Base-by-base conservation (phyloP, 2,113 vertebrate genomes). In the Thomomys bottae region DNA sequence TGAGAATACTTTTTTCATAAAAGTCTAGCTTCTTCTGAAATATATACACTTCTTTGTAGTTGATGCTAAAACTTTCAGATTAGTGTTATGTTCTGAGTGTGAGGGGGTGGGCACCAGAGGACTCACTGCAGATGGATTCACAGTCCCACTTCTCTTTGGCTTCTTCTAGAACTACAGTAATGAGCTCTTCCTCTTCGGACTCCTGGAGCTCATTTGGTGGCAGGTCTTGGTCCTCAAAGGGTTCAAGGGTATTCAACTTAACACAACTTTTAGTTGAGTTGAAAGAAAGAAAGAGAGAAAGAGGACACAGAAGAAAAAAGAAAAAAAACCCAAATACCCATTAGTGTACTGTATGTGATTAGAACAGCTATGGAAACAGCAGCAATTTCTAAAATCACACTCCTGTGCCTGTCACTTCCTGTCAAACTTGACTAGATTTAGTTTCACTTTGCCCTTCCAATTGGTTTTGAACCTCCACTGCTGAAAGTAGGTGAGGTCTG, bases 71-170 rank as follows among this genome's bases (percentile, higher is more conserved):
- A 72, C 61, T 75, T 81, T 40, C 72, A 94, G 88, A 94, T 90
- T 17, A 30, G 34, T 90, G 6, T 7, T 67, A 76, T 0, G 77
- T 23, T 72, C 86, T 20, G 61, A 80, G 63, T 10, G 12, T 11
- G 49, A 93, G 83, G 0, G 9, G 95, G 85, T 0, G 7, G 42
- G 38, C 24, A 26, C 14, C 8, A 89, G 70, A 86, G 92, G 30
- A 98, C 99, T 99, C 96, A 99, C 99, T 99, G 96, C 99, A 98
- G 95, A 99, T 99, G 68, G 99, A 99, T 95, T 99, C 99, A 66
- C 99, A 99, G 96, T 99, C 99, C 99, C 99, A 99, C 94, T 99
- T 99, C 94, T 99, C 99, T 32, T 97, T 97, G 18, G 97, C 94
- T 89, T 97, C 97, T 92, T 98, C 97, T 6, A 99, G 78, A 72